Evolutionary conservation across 2,888 invertebrate species (phyloP).

Genomic region (Polydrusus pterygomalis): DNA sequence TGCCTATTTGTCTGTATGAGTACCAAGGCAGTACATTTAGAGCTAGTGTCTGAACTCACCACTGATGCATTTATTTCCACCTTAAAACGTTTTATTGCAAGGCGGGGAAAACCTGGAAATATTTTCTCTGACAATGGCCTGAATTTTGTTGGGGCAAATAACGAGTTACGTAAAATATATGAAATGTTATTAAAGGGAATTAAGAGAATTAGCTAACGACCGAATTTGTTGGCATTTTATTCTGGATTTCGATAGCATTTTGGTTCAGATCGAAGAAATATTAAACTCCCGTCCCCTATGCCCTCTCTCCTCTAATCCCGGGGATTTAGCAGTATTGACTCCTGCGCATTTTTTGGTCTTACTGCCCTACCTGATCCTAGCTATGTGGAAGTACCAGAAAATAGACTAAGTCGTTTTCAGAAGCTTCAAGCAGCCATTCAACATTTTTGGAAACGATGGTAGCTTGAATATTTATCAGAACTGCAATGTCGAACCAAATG

Average conservation of each 20-base stretch:
- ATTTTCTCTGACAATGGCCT: slow-evolving; percentile 34
- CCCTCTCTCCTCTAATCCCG: slow-evolving; percentile 44
- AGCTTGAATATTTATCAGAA: slow-evolving; percentile 52
- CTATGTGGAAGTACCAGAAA: slow-evolving; percentile 26
- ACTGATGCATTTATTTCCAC: slow-evolving; percentile 10
- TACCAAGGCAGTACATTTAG: slow-evolving; percentile 9
- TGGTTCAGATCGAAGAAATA: too few species aligned
- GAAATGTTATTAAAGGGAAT: neutral
- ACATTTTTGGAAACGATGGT: slow-evolving; percentile 53
- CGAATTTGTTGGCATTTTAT: slow-evolving; percentile 18
- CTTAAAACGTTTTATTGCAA: slow-evolving; percentile 11
- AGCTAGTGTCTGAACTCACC: slow-evolving; percentile 15
- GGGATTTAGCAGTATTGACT: slow-evolving; percentile 49
- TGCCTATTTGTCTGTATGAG: slow-evolving; percentile 10
- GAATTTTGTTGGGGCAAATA: slow-evolving; percentile 36
- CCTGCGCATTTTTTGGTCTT: slow-evolving; percentile 56
- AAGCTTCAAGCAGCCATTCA: slow-evolving; percentile 42
- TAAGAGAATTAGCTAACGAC: neutral
- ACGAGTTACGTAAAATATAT: neutral
- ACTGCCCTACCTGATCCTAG: slow-evolving; percentile 51
- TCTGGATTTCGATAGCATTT: neutral
- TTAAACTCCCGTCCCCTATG: too few species aligned
- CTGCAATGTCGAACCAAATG: slow-evolving; percentile 54
- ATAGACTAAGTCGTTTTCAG: slow-evolving; percentile 42
- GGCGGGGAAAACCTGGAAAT: slow-evolving; percentile 31